Evolutionary conservation across 1,140 invertebrate genomes (phyloP).

Genomic region (Psilanteris sp.): DNA sequence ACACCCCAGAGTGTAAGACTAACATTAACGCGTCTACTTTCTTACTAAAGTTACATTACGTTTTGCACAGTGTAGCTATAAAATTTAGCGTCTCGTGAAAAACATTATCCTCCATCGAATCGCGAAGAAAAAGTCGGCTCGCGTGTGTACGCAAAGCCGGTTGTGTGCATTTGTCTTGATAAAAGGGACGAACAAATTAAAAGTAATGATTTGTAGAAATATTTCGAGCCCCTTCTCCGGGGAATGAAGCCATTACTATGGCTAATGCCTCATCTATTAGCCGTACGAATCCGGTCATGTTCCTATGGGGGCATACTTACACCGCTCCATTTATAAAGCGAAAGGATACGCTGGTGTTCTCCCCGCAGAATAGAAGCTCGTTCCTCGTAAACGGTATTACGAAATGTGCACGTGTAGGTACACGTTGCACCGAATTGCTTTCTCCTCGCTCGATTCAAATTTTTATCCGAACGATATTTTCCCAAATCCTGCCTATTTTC

Average conservation of each 20-base stretch:
- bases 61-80: conserved; percentile 49
- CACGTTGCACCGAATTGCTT: conserved; percentile 56
- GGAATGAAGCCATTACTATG: conserved; percentile 75
- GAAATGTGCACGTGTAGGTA: conserved; percentile 66
- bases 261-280: conserved; percentile 78
- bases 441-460: conserved; percentile 56
- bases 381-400: conserved; percentile 65
- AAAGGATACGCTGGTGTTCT: conserved; percentile 72
- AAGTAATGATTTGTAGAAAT: conserved; percentile 81
- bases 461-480: conserved; percentile 50
- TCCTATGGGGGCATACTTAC: conserved; percentile 77
- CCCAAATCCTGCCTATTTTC: conserved; percentile 26
- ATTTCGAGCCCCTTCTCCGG: conserved; percentile 73
- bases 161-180: conserved; percentile 75
- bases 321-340: conserved; percentile 76
- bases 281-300: conserved; percentile 71
- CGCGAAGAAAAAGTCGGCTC: conserved; percentile 54
- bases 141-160: conserved; percentile 44
- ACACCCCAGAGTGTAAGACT: conserved; percentile 40
- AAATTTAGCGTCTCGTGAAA: conserved; percentile 56
- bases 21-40: conserved; percentile 52
- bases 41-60: conserved; percentile 56
- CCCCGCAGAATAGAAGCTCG: conserved; percentile 64
- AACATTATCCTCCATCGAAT: conserved; percentile 54
- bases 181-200: conserved; percentile 79